Evolutionary conservation across 2,888 invertebrate genomes (phyloP), one percentile per base, ranked within the genome.

Genomic region (Sinopyrophorus schimmeli): DNA sequence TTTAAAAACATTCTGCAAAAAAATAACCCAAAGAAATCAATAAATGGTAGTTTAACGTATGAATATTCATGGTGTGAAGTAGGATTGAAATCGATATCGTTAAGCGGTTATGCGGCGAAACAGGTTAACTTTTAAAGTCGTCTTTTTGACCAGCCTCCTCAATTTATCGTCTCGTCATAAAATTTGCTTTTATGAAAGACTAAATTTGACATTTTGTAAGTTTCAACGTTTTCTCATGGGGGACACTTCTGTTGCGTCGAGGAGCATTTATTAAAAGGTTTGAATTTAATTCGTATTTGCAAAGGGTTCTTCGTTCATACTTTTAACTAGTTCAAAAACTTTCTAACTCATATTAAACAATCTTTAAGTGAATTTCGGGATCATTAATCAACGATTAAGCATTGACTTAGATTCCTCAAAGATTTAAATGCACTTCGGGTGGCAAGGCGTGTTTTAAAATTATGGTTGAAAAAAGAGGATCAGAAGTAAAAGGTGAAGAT

Each of bases 151-250:
- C 42, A 46, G 42, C 47, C 47, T 47, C 47, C 39, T 39, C 34
- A 58, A 56, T 58, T 58, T 58, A 58, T 56, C 54, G 53, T 48
- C 46, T 32, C 47, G 53, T 51, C 50, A 44, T 58, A 58, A 58
- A 58, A 58, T 58, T 58, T 56, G 53, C 55, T 44, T 54, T 58
- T 54, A 54, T 55, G 55, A 53, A 57, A 57, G 53, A 47, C 50
- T 49, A 41, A 37, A 48, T 40, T 35, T 46, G 34, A 27, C 35
- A 48, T 50, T 50, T 28, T 28, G 26, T 35, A 26, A 31, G 26
- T 28, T 38, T 24, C 9, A 23, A 24, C 41, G 28, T 17, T 21
- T 34, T 23, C 24, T 11, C 23, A 32, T 9, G 20, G 2, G 42
- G 17, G 14, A 30, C 27, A 12, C 7, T 9, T n/a, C 39, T 11